A percentile compares a stretch with the other conserved stretches of the same genome.
Evolutionary conservation across 1,140 invertebrate genomes (phyloP).

Genomic region (Heliconius eleuchia): DNA sequence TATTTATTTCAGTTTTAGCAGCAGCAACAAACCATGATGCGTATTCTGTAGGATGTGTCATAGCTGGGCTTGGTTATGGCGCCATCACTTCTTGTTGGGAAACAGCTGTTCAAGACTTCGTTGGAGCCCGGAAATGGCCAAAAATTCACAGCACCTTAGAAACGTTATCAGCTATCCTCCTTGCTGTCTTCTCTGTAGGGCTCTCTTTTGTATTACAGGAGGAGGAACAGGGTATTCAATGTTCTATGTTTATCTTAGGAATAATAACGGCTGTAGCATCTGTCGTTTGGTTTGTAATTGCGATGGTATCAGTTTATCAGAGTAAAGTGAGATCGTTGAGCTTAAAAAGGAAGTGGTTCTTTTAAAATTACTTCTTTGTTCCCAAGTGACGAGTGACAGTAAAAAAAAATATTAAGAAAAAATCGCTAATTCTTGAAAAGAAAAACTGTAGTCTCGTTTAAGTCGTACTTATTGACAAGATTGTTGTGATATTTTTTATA

Average conservation of each 20-base stretch:
- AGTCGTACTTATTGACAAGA: conserved; percentile 7
- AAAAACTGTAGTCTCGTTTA: not conserved
- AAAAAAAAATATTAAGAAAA: not conserved
- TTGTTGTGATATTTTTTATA: conserved; percentile 16
- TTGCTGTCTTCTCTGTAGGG: conserved; percentile 51
- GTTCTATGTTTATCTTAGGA: conserved; percentile 58
- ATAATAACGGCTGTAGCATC: conserved; percentile 49
- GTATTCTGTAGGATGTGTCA: conserved; percentile 65
- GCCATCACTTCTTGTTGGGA: conserved; percentile 67
- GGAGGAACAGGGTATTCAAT: conserved; percentile 53
- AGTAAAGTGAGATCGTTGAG: conserved; percentile 59
- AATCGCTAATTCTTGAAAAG: not conserved
- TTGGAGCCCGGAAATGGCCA: conserved; percentile 69
- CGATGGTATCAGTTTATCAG: conserved; percentile 54
- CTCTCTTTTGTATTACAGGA: conserved; percentile 50
- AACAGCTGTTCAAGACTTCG: conserved; percentile 64
- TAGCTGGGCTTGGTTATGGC: conserved; percentile 68
- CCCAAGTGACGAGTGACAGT: no score
- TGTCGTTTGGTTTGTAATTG: conserved; percentile 59
- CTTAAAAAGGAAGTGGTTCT: conserved; percentile 44
- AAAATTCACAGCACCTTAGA: conserved; percentile 71
- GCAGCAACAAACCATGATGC: conserved; percentile 59
- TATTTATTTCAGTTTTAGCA: conserved; percentile 60
- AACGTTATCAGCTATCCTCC: conserved; percentile 57
- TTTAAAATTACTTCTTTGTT: conserved; percentile 18